These are phyloP conservation scores for Paramacrobiotus metropolitanus DNA, from an alignment of 1,140 invertebrate species.

Conservation along the genomic window DNA sequence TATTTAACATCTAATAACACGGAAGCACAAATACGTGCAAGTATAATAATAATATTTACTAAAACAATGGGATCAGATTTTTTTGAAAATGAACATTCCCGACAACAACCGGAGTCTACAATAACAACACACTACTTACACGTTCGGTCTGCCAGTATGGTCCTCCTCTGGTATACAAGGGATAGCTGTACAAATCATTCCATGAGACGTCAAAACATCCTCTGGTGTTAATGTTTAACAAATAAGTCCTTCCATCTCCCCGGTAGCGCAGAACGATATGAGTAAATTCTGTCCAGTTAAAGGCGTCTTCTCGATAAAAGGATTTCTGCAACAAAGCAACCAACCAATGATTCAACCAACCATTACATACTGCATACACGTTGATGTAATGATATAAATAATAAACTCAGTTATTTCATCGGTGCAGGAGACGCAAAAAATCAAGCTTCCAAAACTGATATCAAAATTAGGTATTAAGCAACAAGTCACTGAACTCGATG, in stretches of 20 bases:
- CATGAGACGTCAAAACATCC: conserved; percentile 50
- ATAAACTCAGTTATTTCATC: no score
- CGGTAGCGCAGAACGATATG: conserved; percentile 56
- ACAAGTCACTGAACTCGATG: no score
- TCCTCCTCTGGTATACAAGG: conserved; percentile 68
- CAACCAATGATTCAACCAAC: no score
- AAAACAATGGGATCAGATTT: not conserved
- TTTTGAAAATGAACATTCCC: no score
- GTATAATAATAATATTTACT: not conserved
- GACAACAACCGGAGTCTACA: no score
- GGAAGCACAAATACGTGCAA: not conserved
- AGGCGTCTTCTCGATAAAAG: conserved; percentile 42
- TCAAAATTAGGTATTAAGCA: no score
- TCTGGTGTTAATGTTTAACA: conserved; percentile 41
- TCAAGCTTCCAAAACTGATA: no score
- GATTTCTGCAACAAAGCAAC: conserved; percentile 38
- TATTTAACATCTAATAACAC: no score
- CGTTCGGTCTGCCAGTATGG: conserved; percentile 81
- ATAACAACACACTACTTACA: conserved; percentile 29
- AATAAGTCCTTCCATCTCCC: conserved; percentile 70
- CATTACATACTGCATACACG: no score
- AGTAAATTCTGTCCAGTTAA: conserved; percentile 52
- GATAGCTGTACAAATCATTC: conserved; percentile 58
- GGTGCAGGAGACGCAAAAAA: no score
- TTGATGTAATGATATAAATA: no score